phyloP scores from a whole-genome alignment of 2,113 vertebrate species.

The Oncorhynchus keta region DNA sequence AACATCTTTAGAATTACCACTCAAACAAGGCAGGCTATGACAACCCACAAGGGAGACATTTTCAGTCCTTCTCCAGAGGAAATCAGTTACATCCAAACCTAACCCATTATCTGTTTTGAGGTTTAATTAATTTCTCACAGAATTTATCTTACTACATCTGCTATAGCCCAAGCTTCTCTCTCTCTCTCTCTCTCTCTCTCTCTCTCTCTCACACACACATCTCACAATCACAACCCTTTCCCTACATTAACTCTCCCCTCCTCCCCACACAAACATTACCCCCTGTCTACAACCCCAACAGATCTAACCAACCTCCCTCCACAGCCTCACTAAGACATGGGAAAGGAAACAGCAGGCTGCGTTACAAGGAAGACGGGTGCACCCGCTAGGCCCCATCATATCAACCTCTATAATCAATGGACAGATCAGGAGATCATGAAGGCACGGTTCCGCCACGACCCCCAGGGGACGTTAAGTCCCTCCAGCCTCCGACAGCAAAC shows the following conservation, averaged over 20 bases:
- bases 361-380: too few species aligned
- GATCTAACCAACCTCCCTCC: background rate
- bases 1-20: too few species aligned
- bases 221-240: too few species aligned
- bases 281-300: too few species aligned
- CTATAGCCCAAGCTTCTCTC: background rate
- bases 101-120: background rate
- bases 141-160: background rate
- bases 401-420: constrained; percentile 51
- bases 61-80: background rate
- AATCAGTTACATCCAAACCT: background rate
- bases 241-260: too few species aligned
- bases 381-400: constrained; percentile 26
- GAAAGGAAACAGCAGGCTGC: constrained; percentile 23
- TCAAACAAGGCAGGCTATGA: too few species aligned
- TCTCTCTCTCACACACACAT: too few species aligned
- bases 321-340: constrained; percentile 14
- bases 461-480: constrained; percentile 48
- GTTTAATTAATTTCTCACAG: background rate
- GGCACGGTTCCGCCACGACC: constrained; percentile 24
- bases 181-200: too few species aligned
- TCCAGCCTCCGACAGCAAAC: constrained; percentile 38
- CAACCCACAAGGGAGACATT: too few species aligned
- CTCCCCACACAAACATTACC: too few species aligned
- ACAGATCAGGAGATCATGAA: constrained; percentile 23